Conservation (phyloP, 1,140 invertebrate genomes). For the Drosophila navojoa region DNA sequence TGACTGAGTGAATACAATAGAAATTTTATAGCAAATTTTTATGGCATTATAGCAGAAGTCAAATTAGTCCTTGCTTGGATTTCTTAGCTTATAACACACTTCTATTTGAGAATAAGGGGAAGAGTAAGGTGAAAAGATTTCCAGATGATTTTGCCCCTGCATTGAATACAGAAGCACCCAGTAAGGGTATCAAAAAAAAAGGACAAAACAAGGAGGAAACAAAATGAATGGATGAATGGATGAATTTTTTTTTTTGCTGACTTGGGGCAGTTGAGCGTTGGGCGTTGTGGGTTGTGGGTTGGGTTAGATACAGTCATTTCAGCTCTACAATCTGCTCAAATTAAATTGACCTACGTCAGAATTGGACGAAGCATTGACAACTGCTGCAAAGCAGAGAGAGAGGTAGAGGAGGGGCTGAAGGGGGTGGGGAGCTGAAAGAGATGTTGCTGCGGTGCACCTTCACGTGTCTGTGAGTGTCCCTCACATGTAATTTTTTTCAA, state of each 20-base stretch:
- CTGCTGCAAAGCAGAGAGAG: background rate
- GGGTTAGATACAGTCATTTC: constrained; percentile 51
- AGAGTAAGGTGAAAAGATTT: background rate
- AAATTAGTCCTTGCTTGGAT: background rate
- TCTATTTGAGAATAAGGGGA: background rate
- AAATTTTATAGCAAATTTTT: no score
- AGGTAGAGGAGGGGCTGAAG: background rate
- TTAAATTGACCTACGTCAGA: constrained; percentile 74
- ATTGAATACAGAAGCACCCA: constrained; percentile 1
- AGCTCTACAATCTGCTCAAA: constrained; percentile 71
- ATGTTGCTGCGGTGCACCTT: constrained; percentile 11
- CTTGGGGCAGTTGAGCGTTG: background rate
- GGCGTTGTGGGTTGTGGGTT: constrained; percentile 1
- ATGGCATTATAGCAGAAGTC: no score
- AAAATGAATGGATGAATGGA: background rate
- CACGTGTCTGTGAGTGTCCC: constrained; percentile 28
- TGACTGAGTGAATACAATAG: no score
- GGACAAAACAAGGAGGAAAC: background rate
- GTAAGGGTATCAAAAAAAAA: constrained; percentile 1
- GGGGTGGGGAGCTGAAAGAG: background rate
- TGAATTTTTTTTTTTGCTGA: background rate
- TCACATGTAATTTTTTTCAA: constrained; percentile 44
- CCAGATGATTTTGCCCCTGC: background rate
- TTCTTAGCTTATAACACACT: background rate
- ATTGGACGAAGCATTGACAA: constrained; percentile 36